Conservation (phyloP, 2,113 vertebrate genomes). For the Anoura caudifer region DNA sequence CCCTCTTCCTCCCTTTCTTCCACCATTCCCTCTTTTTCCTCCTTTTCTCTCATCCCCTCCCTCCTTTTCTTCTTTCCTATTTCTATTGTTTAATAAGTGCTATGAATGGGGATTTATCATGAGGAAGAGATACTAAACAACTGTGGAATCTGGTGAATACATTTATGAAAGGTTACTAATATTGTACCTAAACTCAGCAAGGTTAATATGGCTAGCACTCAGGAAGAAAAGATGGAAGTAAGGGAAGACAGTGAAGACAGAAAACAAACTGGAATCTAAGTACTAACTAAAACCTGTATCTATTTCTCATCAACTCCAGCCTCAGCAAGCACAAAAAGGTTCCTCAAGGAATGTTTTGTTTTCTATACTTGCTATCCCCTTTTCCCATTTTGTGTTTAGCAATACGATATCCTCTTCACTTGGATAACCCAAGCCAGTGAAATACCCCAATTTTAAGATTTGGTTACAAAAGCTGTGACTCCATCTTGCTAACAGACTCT, state of each 20-base stretch:
- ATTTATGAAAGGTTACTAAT: neutral
- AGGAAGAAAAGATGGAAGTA: neutral
- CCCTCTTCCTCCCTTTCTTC: neutral
- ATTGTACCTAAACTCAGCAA: neutral
- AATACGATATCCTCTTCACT: neutral
- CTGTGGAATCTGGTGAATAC: neutral
- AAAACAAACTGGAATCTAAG: neutral
- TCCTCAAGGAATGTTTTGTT: neutral
- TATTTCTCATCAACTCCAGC: neutral
- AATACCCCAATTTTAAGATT: neutral
- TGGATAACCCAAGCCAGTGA: neutral
- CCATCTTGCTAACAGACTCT: neutral
- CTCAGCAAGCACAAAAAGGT: neutral
- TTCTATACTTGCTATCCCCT: neutral
- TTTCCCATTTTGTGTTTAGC: neutral
- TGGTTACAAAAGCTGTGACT: neutral
- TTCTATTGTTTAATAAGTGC: neutral
- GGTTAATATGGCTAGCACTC: neutral
- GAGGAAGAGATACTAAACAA: neutral
- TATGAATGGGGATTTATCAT: neutral
- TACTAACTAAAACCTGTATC: neutral
- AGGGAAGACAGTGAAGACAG: neutral
- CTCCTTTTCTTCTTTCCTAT: neutral
- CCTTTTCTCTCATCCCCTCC: neutral
- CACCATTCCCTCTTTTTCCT: neutral